Conservation (phyloP, 2,888 invertebrate species). For the Apamea epomidion region DNA sequence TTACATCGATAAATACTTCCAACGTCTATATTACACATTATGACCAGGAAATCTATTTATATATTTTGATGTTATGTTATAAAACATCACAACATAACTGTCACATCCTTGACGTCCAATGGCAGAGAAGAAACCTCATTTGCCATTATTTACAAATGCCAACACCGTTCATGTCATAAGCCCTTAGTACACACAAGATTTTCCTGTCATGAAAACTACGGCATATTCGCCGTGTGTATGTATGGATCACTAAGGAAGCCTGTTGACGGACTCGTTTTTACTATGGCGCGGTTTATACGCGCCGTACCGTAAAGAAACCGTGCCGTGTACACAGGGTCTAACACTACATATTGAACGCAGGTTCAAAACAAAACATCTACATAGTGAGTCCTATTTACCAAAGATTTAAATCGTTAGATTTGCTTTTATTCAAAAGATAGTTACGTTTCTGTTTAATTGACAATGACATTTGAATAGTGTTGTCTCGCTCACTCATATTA, state of each 20-base stretch:
- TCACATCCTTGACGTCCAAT: conserved; percentile 2
- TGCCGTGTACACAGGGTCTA: neutral
- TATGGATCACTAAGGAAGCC: neutral
- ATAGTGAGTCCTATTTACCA: neutral
- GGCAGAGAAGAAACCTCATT: neutral
- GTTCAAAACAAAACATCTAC: neutral
- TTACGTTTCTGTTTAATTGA: neutral
- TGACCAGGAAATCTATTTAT: conserved; percentile 24
- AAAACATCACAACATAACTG: conserved; percentile 14
- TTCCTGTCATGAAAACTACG: neutral
- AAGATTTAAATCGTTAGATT: neutral
- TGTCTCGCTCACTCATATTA: neutral
- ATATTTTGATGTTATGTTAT: conserved; percentile 17
- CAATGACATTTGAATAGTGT: neutral
- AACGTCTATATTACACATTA: conserved; percentile 17
- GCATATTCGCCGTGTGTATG: neutral
- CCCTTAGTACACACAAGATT: neutral
- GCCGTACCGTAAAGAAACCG: neutral
- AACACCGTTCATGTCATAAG: neutral
- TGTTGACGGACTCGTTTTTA: neutral
- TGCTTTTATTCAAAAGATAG: neutral
- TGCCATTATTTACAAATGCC: neutral
- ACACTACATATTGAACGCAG: neutral
- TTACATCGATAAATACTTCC: conserved; percentile 41
- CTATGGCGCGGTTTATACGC: neutral